Base-by-base conservation (phyloP, 1,140 invertebrate genomes). In the Dinothrombium tinctorium region DNA sequence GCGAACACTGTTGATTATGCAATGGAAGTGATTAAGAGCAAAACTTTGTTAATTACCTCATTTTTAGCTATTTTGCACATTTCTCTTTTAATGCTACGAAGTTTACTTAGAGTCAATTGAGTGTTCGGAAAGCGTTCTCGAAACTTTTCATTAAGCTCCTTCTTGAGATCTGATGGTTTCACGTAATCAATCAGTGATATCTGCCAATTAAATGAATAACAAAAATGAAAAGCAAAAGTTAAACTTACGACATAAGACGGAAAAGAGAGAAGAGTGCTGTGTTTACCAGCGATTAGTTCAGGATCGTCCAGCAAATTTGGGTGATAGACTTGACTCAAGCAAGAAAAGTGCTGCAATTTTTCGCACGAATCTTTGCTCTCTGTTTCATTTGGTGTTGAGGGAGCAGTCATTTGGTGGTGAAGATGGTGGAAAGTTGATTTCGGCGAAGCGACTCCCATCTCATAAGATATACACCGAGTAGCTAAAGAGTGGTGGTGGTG, bases 131-230 rank as follows among this genome's bases (percentile, higher is more conserved):
- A 95, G 54, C 84, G 84, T 52, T 86, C 82, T 50, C 72, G 70
- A 54, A 96, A 96, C 60, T 94, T 92, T 53, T 94, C 87, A 61
- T 96, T 96, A 0, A 95, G 62, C 63, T 95, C 89, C 59, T 87
- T 90, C 56, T 95, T 95, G 40, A 96, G 60, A 60, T 92, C 86
- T n/a, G 81, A 78, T 20, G 87, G 84, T 51, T 82, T 74, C 1
- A 90, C 84, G 57, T 95, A 94, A 59, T 94, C 84, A 50, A 94
- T 94, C 15, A 94, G 79, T 2, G 87, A 94, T 9, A 80, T 48
- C 50, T 51, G 24, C 31, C 38, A 33, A 20, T 11, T 38, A 20
- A 8, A 40, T 26, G 28, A 26, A 40, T 28, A 40, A 28, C n/a
- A 12, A 14, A 9, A 2, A 21, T 21, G 20, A 37, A 40, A 1